phyloP scores from a whole-genome alignment of 2,113 vertebrate genomes.

The Paradisaea rubra region DNA sequence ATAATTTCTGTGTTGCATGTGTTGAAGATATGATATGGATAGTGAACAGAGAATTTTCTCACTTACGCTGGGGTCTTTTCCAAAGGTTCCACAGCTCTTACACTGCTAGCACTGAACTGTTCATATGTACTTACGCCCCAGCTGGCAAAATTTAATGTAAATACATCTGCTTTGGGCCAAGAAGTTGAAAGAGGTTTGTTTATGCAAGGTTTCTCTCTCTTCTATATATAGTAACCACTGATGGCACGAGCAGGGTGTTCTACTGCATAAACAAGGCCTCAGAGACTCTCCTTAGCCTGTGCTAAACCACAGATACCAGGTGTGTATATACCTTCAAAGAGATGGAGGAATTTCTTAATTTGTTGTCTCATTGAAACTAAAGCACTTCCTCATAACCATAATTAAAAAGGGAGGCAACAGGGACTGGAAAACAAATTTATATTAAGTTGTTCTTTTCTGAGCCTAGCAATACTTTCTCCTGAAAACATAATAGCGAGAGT shows the following conservation, averaged over 20 bases:
- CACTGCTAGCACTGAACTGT: not conserved
- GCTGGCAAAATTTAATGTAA: not conserved
- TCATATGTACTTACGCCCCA: not conserved
- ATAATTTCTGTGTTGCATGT: not conserved
- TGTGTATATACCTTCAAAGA: constrained; percentile 30
- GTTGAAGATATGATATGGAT: not conserved
- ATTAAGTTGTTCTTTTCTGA: not conserved
- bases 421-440: not conserved
- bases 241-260: not conserved
- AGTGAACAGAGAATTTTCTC: not conserved
- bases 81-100: not conserved
- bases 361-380: constrained; percentile 39
- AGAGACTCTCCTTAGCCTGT: not conserved
- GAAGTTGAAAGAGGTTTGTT: not conserved
- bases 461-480: constrained; percentile 13
- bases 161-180: not conserved
- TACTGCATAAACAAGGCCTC: not conserved
- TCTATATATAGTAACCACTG: not conserved
- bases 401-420: constrained; percentile 59
- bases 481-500: not conserved
- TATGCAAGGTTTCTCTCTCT: not conserved
- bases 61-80: not conserved
- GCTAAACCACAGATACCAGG: constrained; percentile 40
- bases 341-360: constrained; percentile 39
- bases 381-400: constrained; percentile 21